phyloP scores from a whole-genome alignment of 2,888 invertebrate genomes.

The Didymodactylos carnosus region DNA sequence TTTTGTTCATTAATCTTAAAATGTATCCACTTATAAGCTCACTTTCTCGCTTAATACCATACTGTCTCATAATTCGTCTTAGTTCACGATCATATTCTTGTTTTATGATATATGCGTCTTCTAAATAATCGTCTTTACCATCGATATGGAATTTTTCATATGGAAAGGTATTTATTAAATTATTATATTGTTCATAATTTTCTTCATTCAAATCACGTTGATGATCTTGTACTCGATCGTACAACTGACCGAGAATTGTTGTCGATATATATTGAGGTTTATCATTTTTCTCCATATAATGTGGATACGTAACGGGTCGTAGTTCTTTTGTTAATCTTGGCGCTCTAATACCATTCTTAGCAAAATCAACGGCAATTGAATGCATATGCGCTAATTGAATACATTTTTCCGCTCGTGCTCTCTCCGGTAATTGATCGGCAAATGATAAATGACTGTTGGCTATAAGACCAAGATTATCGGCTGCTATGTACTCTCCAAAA shows the following conservation, averaged over 20 bases:
- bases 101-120: background rate
- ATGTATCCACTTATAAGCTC: background rate
- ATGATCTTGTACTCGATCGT: background rate
- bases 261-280: background rate
- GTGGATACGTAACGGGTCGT: background rate
- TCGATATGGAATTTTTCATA: background rate
- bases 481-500: background rate
- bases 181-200: background rate
- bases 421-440: background rate
- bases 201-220: background rate
- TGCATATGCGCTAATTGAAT: background rate
- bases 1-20: background rate
- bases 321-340: background rate
- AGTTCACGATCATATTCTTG: background rate
- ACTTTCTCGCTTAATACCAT: background rate
- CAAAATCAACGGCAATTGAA: background rate
- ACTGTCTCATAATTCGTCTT: background rate
- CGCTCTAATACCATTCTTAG: background rate
- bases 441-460: background rate
- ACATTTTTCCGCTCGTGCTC: background rate
- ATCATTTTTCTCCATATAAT: background rate
- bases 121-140: background rate
- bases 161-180: background rate
- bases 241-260: background rate
- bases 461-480: background rate